phyloP scores from a whole-genome alignment of 2,797 vertebrate species.

The Salarias fasciatus region DNA sequence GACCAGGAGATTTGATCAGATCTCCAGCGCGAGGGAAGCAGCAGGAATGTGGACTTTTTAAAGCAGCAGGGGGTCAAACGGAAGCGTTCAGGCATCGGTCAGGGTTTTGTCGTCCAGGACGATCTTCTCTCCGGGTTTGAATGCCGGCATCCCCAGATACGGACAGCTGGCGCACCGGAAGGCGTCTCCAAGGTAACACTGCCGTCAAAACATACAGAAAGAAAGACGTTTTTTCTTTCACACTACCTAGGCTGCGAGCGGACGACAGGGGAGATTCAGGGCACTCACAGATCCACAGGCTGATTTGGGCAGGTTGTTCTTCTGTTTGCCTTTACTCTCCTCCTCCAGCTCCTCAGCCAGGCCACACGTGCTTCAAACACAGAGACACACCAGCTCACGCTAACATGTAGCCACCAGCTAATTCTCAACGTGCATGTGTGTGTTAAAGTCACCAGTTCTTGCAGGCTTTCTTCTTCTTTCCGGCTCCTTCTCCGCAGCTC shows the following conservation, averaged over 20 bases:
- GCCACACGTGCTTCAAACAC: slow-evolving; percentile 89
- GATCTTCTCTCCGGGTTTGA: slow-evolving; percentile 95
- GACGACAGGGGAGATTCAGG: too few relatives aligned
- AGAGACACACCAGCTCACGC: background rate
- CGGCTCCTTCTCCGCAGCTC: slow-evolving; percentile 86
- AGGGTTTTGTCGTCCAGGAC: slow-evolving; percentile 84
- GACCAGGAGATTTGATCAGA: too few relatives aligned
- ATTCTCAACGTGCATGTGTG: background rate
- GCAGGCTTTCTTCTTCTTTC: slow-evolving; percentile 93
- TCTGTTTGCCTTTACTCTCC: slow-evolving; percentile 71
- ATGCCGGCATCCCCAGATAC: slow-evolving; percentile 92
- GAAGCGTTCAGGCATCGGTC: slow-evolving; percentile 81
- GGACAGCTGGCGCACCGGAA: slow-evolving; percentile 98
- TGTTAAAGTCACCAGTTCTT: slow-evolving; percentile 89
- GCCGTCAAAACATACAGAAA: slow-evolving; percentile 2
- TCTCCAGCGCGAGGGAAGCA: too few relatives aligned
- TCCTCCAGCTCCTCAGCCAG: slow-evolving; percentile 93
- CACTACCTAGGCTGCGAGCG: too few relatives aligned
- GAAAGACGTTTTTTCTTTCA: background rate
- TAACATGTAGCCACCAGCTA: too few relatives aligned
- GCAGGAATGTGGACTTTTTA: slow-evolving; percentile 37
- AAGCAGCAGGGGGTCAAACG: background rate
- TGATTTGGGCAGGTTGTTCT: slow-evolving; percentile 83
- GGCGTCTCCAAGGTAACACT: slow-evolving; percentile 98
- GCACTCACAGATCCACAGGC: slow-evolving; percentile 92